Percentiles rank a stretch among this genome's conserved stretches.
Conservation (phyloP, 2,888 invertebrate genomes). For the Polia nebulosa region DNA sequence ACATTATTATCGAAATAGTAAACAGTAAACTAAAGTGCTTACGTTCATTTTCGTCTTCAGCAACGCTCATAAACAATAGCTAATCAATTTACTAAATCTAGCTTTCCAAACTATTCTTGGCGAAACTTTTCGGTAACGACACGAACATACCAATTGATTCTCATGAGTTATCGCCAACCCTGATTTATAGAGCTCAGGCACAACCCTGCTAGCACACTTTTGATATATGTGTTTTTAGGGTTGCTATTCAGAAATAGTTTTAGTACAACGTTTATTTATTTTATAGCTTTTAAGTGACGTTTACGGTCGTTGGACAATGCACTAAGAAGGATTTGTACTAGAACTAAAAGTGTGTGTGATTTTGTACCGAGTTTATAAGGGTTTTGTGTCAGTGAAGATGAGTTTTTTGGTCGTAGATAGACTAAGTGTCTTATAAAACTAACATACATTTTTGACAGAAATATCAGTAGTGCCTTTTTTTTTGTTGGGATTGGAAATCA, state of each 20-base stretch:
- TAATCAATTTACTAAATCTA: slow-evolving; percentile 48
- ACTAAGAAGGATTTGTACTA: slow-evolving; percentile 51
- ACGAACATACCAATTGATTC: slow-evolving; percentile 74
- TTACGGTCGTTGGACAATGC: slow-evolving; percentile 59
- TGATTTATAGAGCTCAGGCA: slow-evolving; percentile 80
- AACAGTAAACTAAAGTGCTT: neutral
- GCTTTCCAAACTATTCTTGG: slow-evolving; percentile 52
- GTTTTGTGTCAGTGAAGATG: neutral
- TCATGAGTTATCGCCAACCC: slow-evolving; percentile 71
- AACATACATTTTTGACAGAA: no score
- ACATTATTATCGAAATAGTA: no score
- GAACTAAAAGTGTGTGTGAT: slow-evolving; percentile 34
- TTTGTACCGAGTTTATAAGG: slow-evolving; percentile 10
- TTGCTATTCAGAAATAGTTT: slow-evolving; percentile 79
- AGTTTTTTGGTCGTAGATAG: neutral
- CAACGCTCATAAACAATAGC: slow-evolving; percentile 35
- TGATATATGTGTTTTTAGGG: slow-evolving; percentile 79
- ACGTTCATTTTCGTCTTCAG: neutral
- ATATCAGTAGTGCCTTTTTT: no score
- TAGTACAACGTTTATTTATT: slow-evolving; percentile 75
- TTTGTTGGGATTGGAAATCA: no score
- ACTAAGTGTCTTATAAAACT: no score
- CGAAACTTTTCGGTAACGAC: slow-evolving; percentile 69
- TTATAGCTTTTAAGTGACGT: slow-evolving; percentile 67
- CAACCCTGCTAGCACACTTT: slow-evolving; percentile 74